These are phyloP conservation scores for Gallinago paraguaiae DNA, from an alignment of 2,113 vertebrate species.

Conservation along the genomic window DNA sequence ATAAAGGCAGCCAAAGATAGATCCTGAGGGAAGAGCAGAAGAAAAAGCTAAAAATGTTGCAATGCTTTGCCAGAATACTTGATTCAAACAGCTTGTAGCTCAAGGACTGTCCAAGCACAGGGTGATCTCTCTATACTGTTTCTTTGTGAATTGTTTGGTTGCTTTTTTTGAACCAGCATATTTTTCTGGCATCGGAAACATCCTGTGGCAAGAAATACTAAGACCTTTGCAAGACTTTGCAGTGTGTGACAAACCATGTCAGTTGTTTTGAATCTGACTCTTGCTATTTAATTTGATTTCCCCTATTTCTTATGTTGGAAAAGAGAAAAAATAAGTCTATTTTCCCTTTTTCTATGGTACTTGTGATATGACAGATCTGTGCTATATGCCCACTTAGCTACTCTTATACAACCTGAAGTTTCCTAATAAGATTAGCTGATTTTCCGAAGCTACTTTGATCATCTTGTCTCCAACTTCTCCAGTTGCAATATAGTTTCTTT, in stretches of 20 bases:
- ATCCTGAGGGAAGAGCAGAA: background rate
- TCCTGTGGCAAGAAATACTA: background rate
- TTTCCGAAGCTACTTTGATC: background rate
- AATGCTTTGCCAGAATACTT: background rate
- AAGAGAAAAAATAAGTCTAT: background rate
- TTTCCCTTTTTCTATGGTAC: background rate
- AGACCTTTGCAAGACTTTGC: background rate
- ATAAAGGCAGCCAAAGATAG: background rate
- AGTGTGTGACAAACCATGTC: background rate
- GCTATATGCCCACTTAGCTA: background rate
- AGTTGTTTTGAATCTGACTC: background rate
- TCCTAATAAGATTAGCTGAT: background rate
- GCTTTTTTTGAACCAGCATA: background rate
- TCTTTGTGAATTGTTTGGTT: background rate
- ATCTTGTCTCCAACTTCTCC: background rate
- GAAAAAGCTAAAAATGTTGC: background rate
- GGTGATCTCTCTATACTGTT: background rate
- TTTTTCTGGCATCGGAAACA: background rate
- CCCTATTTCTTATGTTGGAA: background rate
- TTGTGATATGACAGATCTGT: background rate
- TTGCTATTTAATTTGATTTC: background rate
- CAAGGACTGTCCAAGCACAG: background rate
- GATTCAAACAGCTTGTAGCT: background rate
- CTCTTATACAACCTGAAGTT: background rate
- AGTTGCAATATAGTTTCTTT: background rate